Conservation (phyloP, 1,140 invertebrate genomes). For the Homarus americanus region DNA sequence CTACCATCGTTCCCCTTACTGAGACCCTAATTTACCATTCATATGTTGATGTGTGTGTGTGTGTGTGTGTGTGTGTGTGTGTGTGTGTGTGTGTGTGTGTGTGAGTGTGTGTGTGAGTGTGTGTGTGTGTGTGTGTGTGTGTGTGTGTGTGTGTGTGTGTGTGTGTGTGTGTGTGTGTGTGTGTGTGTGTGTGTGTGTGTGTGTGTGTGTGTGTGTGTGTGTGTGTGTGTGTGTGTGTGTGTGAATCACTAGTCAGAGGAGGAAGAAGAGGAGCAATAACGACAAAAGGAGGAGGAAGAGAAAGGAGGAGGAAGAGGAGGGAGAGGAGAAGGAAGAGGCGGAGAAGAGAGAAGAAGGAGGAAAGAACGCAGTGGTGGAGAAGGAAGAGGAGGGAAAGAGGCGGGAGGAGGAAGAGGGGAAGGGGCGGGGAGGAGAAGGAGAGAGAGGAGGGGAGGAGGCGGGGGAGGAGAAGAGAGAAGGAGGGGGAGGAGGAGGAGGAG, state of each 20-base stretch:
- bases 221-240: slow-evolving; percentile 15
- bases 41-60: slow-evolving; percentile 23
- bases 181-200: not conserved
- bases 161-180: not conserved
- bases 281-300: too few relatives aligned
- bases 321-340: too few relatives aligned
- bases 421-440: not conserved
- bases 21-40: slow-evolving; percentile 21
- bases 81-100: slow-evolving; percentile 15
- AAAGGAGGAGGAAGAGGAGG: too few relatives aligned
- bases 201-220: slow-evolving; percentile 35
- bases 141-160: too few relatives aligned
- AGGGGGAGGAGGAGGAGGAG: not conserved
- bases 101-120: too few relatives aligned
- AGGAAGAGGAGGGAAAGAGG: not conserved
- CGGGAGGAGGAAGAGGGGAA: not conserved
- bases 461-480: not conserved
- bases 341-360: too few relatives aligned
- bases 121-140: too few relatives aligned
- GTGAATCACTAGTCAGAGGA: too few relatives aligned
- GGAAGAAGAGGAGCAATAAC: too few relatives aligned
- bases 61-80: slow-evolving; percentile 8
- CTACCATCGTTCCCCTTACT: not conserved
- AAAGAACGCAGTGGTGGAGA: too few relatives aligned
- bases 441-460: not conserved